phyloP scores from a whole-genome alignment of 2,888 invertebrate species.

The Epirrhoe tristata region DNA sequence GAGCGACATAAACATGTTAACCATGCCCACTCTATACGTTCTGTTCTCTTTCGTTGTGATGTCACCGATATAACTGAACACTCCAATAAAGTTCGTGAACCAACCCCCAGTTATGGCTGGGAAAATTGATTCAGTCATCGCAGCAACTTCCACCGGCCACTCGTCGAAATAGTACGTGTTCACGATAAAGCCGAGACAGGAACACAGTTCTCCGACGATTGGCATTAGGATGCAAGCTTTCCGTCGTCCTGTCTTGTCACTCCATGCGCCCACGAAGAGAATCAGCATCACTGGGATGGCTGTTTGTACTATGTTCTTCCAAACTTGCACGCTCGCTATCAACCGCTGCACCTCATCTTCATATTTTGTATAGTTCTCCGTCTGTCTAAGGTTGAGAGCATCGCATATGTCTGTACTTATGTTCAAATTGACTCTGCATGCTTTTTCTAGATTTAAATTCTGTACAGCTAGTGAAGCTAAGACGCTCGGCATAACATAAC shows the following conservation, averaged over 20 bases:
- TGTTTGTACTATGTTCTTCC: constrained; percentile 94
- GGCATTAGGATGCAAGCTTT: constrained; percentile 94
- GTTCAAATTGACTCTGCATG: constrained; percentile 92
- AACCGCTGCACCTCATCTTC: constrained; percentile 88
- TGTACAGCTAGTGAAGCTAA: constrained; percentile 91
- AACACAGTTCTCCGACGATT: constrained; percentile 91
- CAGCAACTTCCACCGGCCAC: constrained; percentile 91
- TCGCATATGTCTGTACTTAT: constrained; percentile 90
- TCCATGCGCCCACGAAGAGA: constrained; percentile 93
- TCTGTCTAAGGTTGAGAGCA: constrained; percentile 89
- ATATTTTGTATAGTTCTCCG: constrained; percentile 84
- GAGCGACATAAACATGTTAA: constrained; percentile 94
- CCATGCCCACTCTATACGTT: constrained; percentile 93
- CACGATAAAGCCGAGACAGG: constrained; percentile 90
- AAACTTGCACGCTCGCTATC: constrained; percentile 91
- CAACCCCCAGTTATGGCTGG: constrained; percentile 93
- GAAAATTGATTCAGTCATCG: constrained; percentile 91
- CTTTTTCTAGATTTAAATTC: constrained; percentile 89
- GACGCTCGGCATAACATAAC: constrained; percentile 88
- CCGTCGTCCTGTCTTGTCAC: constrained; percentile 88
- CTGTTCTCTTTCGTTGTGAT: constrained; percentile 92
- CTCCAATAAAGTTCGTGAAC: constrained; percentile 95
- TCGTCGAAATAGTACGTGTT: constrained; percentile 92
- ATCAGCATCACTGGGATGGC: constrained; percentile 92
- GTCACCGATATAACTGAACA: constrained; percentile 95